A percentile compares a stretch with the other conserved stretches of the same genome.
These are phyloP conservation scores for Emydocephalus ijimae DNA, from an alignment of 2,113 vertebrate species.

Conservation along the genomic window DNA sequence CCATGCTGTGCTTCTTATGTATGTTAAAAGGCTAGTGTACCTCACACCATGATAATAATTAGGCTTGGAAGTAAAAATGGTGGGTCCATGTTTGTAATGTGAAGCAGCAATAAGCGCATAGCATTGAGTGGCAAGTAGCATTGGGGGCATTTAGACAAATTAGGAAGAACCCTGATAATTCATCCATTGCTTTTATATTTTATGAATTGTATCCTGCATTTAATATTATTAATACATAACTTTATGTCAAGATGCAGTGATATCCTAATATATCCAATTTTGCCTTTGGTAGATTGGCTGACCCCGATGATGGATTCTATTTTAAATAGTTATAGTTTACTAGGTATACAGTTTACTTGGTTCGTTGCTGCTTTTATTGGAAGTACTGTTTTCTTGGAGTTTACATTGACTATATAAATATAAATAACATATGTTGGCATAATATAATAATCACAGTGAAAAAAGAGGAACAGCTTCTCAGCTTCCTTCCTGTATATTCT, in stretches of 20 bases:
- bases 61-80: background rate
- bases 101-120: background rate
- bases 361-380: conserved; percentile 1
- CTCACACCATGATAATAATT: background rate
- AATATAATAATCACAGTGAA: background rate
- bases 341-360: background rate
- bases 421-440: background rate
- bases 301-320: background rate
- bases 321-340: background rate
- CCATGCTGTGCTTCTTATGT: background rate
- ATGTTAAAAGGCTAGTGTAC: background rate
- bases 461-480: background rate
- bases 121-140: background rate
- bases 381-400: background rate
- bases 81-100: background rate
- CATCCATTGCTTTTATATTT: background rate
- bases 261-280: background rate
- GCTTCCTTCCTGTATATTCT: background rate
- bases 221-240: background rate
- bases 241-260: background rate
- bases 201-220: background rate
- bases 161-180: background rate
- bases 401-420: background rate
- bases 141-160: background rate
- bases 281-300: background rate